phyloP scores from a whole-genome alignment of 1,140 invertebrate species.

The Scylla paramamosain region DNA sequence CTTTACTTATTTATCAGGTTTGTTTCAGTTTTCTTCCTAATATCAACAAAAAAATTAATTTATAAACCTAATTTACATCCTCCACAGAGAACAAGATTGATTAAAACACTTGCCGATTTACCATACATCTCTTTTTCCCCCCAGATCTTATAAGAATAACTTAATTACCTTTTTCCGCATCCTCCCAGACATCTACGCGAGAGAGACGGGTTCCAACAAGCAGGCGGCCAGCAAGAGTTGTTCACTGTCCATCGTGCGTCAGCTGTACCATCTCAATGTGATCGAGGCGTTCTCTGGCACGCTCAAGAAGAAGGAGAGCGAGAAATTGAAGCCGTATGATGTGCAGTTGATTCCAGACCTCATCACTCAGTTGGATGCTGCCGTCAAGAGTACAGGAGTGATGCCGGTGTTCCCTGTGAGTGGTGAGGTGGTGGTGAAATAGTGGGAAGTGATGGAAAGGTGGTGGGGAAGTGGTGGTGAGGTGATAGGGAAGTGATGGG shows the following conservation, averaged over 20 bases:
- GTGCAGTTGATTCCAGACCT: conserved; percentile 88
- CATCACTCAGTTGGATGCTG: conserved; percentile 84
- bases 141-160: too few species aligned
- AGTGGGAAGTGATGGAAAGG: neutral
- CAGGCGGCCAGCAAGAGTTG: conserved; percentile 98
- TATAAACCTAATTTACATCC: too few species aligned
- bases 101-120: too few species aligned
- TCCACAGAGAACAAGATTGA: too few species aligned
- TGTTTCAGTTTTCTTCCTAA: too few species aligned
- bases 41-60: too few species aligned
- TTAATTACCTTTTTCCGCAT: too few species aligned
- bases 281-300: conserved; percentile 91
- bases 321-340: conserved; percentile 89
- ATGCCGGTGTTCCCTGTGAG: conserved; percentile 80
- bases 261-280: conserved; percentile 96
- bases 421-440: conserved; percentile 48
- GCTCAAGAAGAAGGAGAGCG: conserved; percentile 89
- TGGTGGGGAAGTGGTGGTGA: neutral
- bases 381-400: conserved; percentile 85
- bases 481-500: too few species aligned
- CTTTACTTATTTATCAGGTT: too few species aligned
- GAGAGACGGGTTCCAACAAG: conserved; percentile 93
- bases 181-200: conserved; percentile 84
- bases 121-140: too few species aligned
- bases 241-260: conserved; percentile 95